Evolutionary conservation across 2,797 vertebrate species (phyloP).

Genomic region (Pempheris klunzingeri): DNA sequence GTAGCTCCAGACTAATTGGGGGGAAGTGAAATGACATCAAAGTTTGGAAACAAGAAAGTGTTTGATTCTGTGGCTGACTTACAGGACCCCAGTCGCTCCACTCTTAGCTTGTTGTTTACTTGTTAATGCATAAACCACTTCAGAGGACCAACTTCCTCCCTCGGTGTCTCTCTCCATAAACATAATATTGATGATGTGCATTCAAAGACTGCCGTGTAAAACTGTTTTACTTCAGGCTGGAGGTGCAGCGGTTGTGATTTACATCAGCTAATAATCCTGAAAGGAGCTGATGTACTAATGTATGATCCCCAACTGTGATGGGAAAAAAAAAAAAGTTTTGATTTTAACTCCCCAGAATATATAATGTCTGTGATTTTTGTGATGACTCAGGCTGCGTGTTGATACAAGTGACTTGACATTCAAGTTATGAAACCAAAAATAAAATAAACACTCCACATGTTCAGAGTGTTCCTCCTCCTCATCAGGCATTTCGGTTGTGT

Average conservation of each 20-base stretch:
- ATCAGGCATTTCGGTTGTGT: background rate
- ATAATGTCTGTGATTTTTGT: constrained; percentile 12
- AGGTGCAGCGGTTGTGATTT: constrained; percentile 1
- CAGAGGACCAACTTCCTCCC: constrained; percentile 18
- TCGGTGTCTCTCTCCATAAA: constrained; percentile 25
- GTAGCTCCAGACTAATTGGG: constrained; percentile 54
- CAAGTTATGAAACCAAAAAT: background rate
- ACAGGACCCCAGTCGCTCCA: constrained; percentile 20
- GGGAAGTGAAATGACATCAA: constrained; percentile 57
- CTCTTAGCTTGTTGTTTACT: constrained; percentile 46
- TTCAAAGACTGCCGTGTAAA: constrained; percentile 34
- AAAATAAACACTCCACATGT: constrained; percentile 8
- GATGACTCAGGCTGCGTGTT: background rate
- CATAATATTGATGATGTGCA: constrained; percentile 21
- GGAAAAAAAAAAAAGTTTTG: constrained; percentile 17
- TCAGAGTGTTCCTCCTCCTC: background rate
- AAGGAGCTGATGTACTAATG: constrained; percentile 19
- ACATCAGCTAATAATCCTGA: constrained; percentile 22
- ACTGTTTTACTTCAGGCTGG: background rate
- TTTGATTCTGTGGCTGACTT: constrained; percentile 45
- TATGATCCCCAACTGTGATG: constrained; percentile 28
- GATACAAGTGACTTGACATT: background rate
- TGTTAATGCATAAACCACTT: constrained; percentile 37
- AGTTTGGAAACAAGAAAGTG: constrained; percentile 48
- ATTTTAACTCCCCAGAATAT: background rate